phyloP scores from a whole-genome alignment of 2,113 vertebrate species.

The Haplotaxodon microlepis region DNA sequence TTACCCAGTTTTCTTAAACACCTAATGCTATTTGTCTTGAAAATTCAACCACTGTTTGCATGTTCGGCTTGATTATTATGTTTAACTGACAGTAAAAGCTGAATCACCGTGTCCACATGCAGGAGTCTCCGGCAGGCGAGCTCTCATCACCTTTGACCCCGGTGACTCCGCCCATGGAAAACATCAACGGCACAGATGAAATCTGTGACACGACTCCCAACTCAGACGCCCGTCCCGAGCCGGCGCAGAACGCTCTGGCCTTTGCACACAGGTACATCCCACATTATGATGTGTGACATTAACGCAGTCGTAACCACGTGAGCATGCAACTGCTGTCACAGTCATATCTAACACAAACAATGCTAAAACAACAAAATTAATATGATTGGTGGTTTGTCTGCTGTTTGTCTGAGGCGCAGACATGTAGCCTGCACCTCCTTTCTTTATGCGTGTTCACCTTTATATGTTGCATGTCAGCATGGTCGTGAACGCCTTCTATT shows the following conservation, averaged over 20 bases:
- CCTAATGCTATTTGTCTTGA: neutral
- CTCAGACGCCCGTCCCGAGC: slow-evolving; percentile 84
- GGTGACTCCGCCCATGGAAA: slow-evolving; percentile 85
- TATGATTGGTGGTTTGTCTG: neutral
- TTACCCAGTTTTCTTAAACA: neutral
- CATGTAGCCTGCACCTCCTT: neutral
- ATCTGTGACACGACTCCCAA: slow-evolving; percentile 85
- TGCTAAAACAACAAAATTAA: neutral
- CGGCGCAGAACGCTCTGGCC: slow-evolving; percentile 89
- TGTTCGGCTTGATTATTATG: neutral
- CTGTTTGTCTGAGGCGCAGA: neutral
- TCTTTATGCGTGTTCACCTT: neutral
- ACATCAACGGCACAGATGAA: slow-evolving; percentile 92
- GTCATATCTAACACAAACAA: slow-evolving; percentile 56
- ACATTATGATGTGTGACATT: neutral
- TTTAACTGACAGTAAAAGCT: neutral
- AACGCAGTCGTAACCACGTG: neutral
- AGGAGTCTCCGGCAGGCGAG: slow-evolving; percentile 75
- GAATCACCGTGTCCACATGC: neutral
- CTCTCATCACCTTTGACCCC: slow-evolving; percentile 88
- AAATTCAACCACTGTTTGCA: neutral
- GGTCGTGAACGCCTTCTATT: slow-evolving; percentile 27
- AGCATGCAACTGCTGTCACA: neutral
- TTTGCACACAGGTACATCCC: slow-evolving; percentile 90
- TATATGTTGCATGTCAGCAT: slow-evolving; percentile 18